Evolutionary conservation across 2,888 invertebrate species (phyloP), one percentile per base, ranked within the genome.

Genomic region (Slavum lentiscoides): DNA sequence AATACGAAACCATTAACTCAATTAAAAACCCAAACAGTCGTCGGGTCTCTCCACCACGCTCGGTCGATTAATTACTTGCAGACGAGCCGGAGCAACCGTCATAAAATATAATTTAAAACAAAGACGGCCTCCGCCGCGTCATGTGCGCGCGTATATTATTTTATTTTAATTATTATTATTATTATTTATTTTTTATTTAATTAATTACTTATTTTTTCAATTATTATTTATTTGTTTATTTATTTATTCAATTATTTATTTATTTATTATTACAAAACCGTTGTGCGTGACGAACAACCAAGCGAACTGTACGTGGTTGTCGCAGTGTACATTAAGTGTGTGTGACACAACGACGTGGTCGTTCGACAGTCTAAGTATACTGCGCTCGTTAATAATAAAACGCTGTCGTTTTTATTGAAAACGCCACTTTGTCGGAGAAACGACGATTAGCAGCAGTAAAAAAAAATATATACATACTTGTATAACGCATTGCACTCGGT

Each of bases 11-110:
- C 66, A 66, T 74, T 74, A 64, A 66, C 74, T 74, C 66, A 66
- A 74, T 74, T 74, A 74, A 74, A 70, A 74, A 66, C 17, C 74
- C 55, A 17, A 74, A 74, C 55, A 49, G 49, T 49, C 53, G 49
- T n/a, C 70, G 15, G 62, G 4, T n/a, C 30, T n/a, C 30, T n/a
- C 74, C 53, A n/a, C 30, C 30, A 4, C 30, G n/a, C n/a, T n/a
- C n/a, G 4, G 30, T 70, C 70, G 66, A 74, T 74, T 74, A 66
- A 74, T 66, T 55, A 30, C 30, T 30, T 4, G 30, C 62, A 19
- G 66, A 74, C 66, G n/a, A 55, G 39, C 66, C 74, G 23, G 66
- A 37, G 37, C 53, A 39, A 30, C 74, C 64, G n/a, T 66, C 74
- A 37, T 74, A 74, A 74, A 30, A 30, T 30, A 30, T 30, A 30